Percentiles rank a stretch among this genome's conserved stretches.
phyloP scores from a whole-genome alignment of 1,140 invertebrate species.

The Camponotus pennsylvanicus region DNA sequence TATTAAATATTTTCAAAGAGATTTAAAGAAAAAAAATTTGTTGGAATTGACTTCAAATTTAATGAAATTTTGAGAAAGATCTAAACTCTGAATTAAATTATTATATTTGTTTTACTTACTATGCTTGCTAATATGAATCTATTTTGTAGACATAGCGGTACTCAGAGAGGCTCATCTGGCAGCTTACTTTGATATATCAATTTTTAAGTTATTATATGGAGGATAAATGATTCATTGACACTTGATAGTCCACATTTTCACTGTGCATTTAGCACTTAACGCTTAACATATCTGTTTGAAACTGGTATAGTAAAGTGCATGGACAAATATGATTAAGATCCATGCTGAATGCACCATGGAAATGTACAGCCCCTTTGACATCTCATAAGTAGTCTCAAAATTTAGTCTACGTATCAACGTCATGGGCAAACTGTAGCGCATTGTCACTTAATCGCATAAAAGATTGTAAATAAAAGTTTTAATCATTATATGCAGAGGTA shows the following conservation, averaged over 20 bases:
- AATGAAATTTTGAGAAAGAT: background rate
- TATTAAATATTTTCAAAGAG: background rate
- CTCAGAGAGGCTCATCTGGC: constrained; percentile 98
- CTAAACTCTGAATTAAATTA: background rate
- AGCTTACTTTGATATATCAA: constrained; percentile 99
- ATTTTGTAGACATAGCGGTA: constrained; percentile 95
- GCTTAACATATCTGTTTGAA: background rate
- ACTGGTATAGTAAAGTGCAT: background rate
- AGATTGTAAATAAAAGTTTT: constrained; percentile 77
- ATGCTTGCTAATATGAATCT: constrained; percentile 57
- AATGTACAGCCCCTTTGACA: constrained; percentile 66
- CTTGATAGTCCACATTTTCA: constrained; percentile 8
- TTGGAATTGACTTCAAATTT: background rate
- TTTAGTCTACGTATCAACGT: constrained; percentile 79
- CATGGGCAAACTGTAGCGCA: constrained; percentile 60
- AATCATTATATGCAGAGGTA: constrained; percentile 70
- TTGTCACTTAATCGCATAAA: constrained; percentile 50
- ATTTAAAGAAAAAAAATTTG: background rate
- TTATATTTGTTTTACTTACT: background rate
- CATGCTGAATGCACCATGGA: constrained; percentile 10
- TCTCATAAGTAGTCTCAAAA: constrained; percentile 77
- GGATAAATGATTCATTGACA: background rate
- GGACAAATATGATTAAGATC: background rate
- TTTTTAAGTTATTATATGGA: constrained; percentile 88
- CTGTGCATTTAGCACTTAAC: constrained; percentile 45